Evolutionary conservation across 2,888 invertebrate species (phyloP), one percentile per base, ranked within the genome.

Genomic region (Linyphia triangularis): DNA sequence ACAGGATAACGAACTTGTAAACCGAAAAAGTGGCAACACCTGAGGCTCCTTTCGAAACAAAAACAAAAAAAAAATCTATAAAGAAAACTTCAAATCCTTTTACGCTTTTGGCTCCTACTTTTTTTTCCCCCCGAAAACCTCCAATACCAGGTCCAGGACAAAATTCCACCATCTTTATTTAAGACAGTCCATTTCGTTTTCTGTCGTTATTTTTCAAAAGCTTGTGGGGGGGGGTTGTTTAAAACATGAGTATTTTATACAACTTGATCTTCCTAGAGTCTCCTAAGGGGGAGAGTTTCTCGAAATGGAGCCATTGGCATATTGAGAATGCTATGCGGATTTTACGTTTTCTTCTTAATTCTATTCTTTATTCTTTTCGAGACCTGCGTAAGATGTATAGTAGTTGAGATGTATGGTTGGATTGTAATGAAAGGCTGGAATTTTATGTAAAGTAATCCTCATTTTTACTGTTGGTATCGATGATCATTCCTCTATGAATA

Each of bases 171-270:
- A 77, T 77, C 77, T 77, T 77, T 63, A 77, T 40, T 77, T 77
- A 30, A 61, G 77, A 61, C 63, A 61, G 77, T 77, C 61, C 59
- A 59, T 70, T 70, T 13, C 77, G 10, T 13, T 77, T 63, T 75
- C 33, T 70, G 24, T 70, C 7, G 24, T 26, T 22, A 30, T 75
- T 77, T 59, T 61, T 37, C 19, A 19, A 28, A 30, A n/a, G 61
- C 22, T 57, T 22, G 43, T 59, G 16, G 13, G 57, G 51, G n/a
- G 5, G 77, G 77, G 61, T 77, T 77, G 77, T 77, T 77, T 77
- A 77, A 77, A 77, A 77, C 77, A 77, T 77, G 77, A 77, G 77
- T 24, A 63, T 77, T 77, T 77, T 59, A 77, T 77, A 63, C 63
- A 63, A 40, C 63, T 77, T 77, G 77, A 77, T 77, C 77, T 77